Base-by-base conservation (phyloP, 2,888 invertebrate genomes). In the Lacanobia wlatinum region DNA sequence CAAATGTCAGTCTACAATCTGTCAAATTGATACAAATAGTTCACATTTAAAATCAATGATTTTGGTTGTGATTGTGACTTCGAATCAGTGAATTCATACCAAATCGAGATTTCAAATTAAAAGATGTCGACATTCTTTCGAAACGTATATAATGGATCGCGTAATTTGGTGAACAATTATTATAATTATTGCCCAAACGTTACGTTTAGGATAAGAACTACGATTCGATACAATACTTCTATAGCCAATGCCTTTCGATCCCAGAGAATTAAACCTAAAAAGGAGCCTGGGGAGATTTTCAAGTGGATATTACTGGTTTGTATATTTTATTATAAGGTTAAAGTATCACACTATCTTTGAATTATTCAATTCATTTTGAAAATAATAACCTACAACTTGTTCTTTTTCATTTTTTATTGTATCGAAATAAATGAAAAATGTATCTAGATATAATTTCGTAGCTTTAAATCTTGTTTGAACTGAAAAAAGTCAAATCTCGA, bases 271-370 rank as follows among this genome's bases (percentile, higher is more conserved):
- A 90, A 77, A 71, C 84, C 90, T 60, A 91, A 91, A 40, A 92
- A 92, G 69, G 94, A 95, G 73, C 92, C 94, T 10, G 89, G 91
- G 4, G 94, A 95, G 88, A 83, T 93, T 58, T 89, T 92, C 79
- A 95, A 96, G 89, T 96, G 95, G 95, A 87, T 96, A 34, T 86
- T 96, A 75, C 76, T 95, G 93, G 95, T 95, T 84, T 87, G 82
- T 67, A 64, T 9, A 52, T 21, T 66, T 9, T 52, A 40, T 12
- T 40, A 16, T 16, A 21, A 40, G 21, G 38, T 60, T 2, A 46
- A 67, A 52, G 1, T n/a, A 18, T 16, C 50, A 16, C 38, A 21
- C 10, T 10, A 9, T 53, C 6, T 10, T 21, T 16, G 1, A 38
- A 1, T 9, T 40, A 52, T 6, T 40, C 12, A 18, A 1, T 66